Percentiles rank a stretch among this genome's conserved stretches.
These are phyloP conservation scores for Ctenomys sociabilis DNA, from an alignment of 2,113 vertebrate species.

Conservation along the genomic window DNA sequence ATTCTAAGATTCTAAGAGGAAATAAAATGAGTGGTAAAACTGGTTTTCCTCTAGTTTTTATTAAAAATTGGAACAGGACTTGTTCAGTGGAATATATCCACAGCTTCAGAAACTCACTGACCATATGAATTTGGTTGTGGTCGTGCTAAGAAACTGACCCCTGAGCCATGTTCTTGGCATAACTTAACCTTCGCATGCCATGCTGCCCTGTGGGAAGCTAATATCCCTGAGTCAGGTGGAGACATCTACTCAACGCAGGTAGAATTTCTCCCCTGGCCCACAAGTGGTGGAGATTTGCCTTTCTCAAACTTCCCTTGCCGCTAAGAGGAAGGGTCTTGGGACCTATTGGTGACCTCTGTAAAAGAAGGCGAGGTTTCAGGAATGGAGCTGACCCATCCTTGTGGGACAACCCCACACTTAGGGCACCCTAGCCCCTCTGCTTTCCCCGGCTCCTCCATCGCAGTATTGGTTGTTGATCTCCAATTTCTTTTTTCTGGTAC, in stretches of 20 bases:
- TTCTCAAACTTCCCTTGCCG: too few relatives aligned
- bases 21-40: conserved; percentile 5
- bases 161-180: neutral
- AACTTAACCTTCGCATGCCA: rapidly evolving
- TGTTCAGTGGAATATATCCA: neutral
- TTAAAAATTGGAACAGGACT: neutral
- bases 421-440: neutral
- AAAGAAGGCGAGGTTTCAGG: too few relatives aligned
- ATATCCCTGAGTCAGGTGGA: neutral
- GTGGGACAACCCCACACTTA: too few relatives aligned
- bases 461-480: neutral
- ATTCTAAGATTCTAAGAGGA: neutral
- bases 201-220: rapidly evolving
- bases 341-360: too few relatives aligned
- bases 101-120: neutral
- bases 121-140: neutral
- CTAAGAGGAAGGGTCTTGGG: too few relatives aligned
- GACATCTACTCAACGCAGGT: neutral
- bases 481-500: neutral
- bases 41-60: neutral
- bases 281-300: too few relatives aligned
- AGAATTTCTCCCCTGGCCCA: too few relatives aligned
- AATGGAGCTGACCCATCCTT: too few relatives aligned
- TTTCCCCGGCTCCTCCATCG: neutral
- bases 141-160: neutral